Evolutionary conservation across 2,113 vertebrate species (phyloP).

Genomic region (Gavia stellata): DNA sequence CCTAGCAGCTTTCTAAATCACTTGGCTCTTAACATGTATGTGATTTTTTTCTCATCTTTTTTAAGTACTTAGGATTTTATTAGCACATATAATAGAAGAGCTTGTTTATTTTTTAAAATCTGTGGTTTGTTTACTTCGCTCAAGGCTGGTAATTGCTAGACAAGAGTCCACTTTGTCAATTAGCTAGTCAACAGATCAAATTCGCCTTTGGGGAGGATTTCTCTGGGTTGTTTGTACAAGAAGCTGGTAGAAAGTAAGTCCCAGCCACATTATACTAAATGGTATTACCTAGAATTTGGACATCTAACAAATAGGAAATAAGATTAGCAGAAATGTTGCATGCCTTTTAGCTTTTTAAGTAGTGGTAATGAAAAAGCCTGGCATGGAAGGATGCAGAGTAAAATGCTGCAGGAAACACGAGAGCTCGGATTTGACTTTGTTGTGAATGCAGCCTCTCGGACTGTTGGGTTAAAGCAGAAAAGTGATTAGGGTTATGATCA

Average conservation of each 20-base stretch:
- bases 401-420: background rate
- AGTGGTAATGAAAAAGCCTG: background rate
- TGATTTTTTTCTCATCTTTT: background rate
- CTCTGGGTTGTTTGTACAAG: background rate
- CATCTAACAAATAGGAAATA: background rate
- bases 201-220: conserved; percentile 35
- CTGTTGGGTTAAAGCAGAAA: background rate
- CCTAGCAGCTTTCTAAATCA: conserved; percentile 74
- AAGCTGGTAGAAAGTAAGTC: background rate
- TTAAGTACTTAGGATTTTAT: conserved; percentile 19
- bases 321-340: background rate
- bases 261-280: background rate
- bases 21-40: background rate
- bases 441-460: background rate
- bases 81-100: background rate
- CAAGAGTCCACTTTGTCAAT: conserved; percentile 71
- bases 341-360: background rate
- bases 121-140: conserved; percentile 31
- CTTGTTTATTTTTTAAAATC: background rate
- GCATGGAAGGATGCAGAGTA: background rate
- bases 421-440: background rate
- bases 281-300: background rate
- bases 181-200: conserved; percentile 65
- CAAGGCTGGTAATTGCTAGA: conserved; percentile 62
- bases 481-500: background rate